Base-by-base conservation (phyloP, 2,888 invertebrate genomes). In the Drosophila monieri region DNA sequence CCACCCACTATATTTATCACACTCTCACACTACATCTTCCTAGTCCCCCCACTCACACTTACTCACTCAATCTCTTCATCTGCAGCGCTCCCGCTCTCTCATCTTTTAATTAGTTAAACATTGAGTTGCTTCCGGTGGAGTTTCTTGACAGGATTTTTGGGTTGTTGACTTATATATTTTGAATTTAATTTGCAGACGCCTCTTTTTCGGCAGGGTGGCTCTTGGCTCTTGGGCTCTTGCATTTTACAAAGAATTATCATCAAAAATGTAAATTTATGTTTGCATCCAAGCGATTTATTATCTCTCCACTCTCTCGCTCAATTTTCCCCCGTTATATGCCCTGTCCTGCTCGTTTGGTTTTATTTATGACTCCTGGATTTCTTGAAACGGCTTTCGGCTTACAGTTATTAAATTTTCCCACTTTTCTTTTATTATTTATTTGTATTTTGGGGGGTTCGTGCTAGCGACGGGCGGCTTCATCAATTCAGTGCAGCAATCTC, bases 201-300 rank as follows among this genome's bases (percentile, higher is more conserved):
- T 18, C 39, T 8, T 8, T n/a, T 48, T 51, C 14, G 30, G 14
- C n/a, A 15, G 35, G 39, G 37, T 25, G 41, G 14, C 12, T 47
- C 2, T 39, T 39, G 14, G n/a, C 6, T 43, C 25, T 18, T 25
- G 41, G 41, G 14, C 12, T 47, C 47, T 30, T n/a, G 27, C 27
- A 27, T 9, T 27, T 27, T 27, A 27, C 39, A 51, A 51, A 52
- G 79, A 85, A 73, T 85, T 72, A 83, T 84, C 86, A 85, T 85
- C 84, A 86, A 85, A 88, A 80, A 85, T 85, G 75, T 77, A 86
- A 85, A 85, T 85, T 85, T 85, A 88, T 85, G 87, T 85, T 77
- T 74, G 51, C 73, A 56, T 67, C 72, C 61, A 48, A 53, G 60
- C 80, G 78, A 85, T 88, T 88, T 85, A 86, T 85, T 84, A 71